phyloP scores from a whole-genome alignment of 1,140 invertebrate genomes.

The Drosophila biarmipes region DNA sequence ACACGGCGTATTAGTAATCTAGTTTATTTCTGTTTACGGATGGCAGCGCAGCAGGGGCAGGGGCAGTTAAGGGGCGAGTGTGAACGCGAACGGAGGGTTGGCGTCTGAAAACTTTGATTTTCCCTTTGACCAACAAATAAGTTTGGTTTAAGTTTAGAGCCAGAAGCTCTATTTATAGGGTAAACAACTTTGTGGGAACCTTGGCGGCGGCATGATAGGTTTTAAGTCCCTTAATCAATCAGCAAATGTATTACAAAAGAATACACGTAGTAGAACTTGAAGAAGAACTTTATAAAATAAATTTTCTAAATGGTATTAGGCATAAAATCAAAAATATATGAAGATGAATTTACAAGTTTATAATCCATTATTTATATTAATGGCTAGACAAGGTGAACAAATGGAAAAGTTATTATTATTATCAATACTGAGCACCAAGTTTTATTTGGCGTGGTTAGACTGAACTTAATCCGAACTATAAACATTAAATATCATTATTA shows the following conservation, averaged over 20 bases:
- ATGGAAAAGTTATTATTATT: background rate
- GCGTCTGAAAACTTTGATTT: slow-evolving; percentile 25
- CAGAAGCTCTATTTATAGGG: background rate
- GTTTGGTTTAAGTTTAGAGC: slow-evolving; percentile 5
- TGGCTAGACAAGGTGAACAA: too few relatives aligned
- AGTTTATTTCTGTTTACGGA: slow-evolving; percentile 35
- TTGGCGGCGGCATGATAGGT: background rate
- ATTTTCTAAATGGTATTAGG: background rate
- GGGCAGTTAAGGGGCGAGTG: slow-evolving; percentile 2
- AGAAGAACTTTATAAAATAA: too few relatives aligned
- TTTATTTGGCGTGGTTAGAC: background rate
- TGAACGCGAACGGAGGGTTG: background rate
- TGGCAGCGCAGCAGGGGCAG: background rate
- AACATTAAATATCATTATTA: background rate
- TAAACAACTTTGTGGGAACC: background rate
- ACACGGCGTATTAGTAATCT: slow-evolving; percentile 76
- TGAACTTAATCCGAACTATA: background rate
- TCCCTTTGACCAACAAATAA: slow-evolving; percentile 15
- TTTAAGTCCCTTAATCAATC: background rate
- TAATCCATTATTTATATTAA: background rate
- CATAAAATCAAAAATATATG: too few relatives aligned
- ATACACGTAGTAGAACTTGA: background rate
- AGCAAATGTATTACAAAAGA: background rate
- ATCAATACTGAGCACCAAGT: background rate
- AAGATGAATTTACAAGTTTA: too few relatives aligned